Evolutionary conservation across 2,797 vertebrate genomes (phyloP), one percentile per base, ranked within the genome.

Genomic region (Spatula clypeata): DNA sequence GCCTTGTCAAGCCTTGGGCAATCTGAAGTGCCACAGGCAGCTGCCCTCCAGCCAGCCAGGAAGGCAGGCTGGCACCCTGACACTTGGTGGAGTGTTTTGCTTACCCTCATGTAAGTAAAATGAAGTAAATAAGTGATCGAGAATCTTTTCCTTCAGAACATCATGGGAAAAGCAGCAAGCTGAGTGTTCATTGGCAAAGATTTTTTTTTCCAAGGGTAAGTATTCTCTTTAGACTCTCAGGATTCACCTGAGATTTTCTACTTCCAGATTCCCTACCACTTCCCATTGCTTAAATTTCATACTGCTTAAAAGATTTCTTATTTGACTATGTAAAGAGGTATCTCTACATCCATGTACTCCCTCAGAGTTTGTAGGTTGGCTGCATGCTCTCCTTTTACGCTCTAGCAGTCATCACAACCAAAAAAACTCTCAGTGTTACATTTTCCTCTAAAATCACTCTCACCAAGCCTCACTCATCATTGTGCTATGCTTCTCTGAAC

Each of bases 401-500:
- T 91, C 31, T 64, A 66, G n/a, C 3, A 32, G 24, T 24, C 20
- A 45, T 27, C 45, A 76, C 49, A 82, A 54, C 15, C 9, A 95
- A 64, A 5, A 77, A 84, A 79, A 8, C 23, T 79, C 49, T 47
- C 70, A 14, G 13, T 53, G 71, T 26, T 11, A 40, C 26, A 11
- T 66, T 82, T 90, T 87, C 24, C 47, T 60, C 20, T 70, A 73
- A 91, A 87, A 79, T 42, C 53, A 75, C 32, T 79, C 51, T 27
- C 49, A 7, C 21, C 29, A 65, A 74, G 4, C 34, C 19, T 60
- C 31, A 55, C 31, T 29, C 42, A 38, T 55, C 3, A 45, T 66
- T 85, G 87, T 66, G 20, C 32, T 54, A 4, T 27, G 74, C 13
- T 86, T 38, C 20, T 75, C 16, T 81, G 70, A 77, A 86, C 14